Evolutionary conservation across 2,888 invertebrate species (phyloP).

Genomic region (Ochlodes sylvanus): DNA sequence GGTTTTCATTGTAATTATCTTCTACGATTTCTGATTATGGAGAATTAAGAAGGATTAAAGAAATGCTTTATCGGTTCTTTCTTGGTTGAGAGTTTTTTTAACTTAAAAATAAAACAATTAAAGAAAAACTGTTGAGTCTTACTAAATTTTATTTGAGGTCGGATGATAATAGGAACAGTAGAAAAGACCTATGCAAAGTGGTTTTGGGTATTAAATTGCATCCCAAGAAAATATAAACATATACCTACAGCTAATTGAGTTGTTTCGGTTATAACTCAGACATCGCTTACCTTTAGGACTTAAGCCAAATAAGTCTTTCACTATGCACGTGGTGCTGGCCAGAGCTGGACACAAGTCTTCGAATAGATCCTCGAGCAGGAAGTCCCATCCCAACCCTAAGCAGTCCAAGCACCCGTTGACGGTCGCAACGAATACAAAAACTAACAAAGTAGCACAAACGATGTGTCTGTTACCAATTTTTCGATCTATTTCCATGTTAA

Average conservation of each 20-base stretch:
- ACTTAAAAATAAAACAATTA: too few relatives aligned
- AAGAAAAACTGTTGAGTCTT: too few relatives aligned
- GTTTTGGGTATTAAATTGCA: too few relatives aligned
- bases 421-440: slow-evolving; percentile 48
- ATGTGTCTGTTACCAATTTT: slow-evolving; percentile 8
- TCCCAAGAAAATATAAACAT: too few relatives aligned
- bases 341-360: slow-evolving; percentile 65
- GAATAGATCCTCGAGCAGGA: slow-evolving; percentile 63
- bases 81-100: too few relatives aligned
- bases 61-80: too few relatives aligned
- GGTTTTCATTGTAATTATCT: slow-evolving; percentile 68
- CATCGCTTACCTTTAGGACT: slow-evolving; percentile 59
- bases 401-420: slow-evolving; percentile 59
- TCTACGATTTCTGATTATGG: slow-evolving; percentile 48
- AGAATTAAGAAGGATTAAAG: not conserved
- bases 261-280: not conserved
- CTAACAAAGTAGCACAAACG: not conserved
- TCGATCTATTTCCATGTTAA: slow-evolving; percentile 2
- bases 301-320: slow-evolving; percentile 62
- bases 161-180: too few relatives aligned
- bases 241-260: too few relatives aligned
- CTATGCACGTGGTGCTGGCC: slow-evolving; percentile 55
- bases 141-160: too few relatives aligned
- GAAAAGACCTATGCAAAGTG: too few relatives aligned
- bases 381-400: slow-evolving; percentile 61